phyloP scores from a whole-genome alignment of 1,140 invertebrate genomes.

The Drosophila arawakana region DNA sequence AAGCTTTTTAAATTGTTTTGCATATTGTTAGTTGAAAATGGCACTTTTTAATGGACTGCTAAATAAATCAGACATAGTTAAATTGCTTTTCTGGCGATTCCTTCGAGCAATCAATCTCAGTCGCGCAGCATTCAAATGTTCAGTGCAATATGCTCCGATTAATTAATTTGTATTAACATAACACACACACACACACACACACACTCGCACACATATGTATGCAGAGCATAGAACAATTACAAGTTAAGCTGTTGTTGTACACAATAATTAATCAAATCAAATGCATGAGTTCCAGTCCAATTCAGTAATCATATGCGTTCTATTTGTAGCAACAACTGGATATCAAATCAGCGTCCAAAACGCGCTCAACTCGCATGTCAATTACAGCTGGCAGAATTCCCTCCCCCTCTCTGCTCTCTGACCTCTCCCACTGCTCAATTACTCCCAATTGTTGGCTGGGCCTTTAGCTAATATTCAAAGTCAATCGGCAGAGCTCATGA shows the following conservation, averaged over 20 bases:
- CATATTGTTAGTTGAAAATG: background rate
- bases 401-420: background rate
- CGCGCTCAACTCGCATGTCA: conserved; percentile 75
- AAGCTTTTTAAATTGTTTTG: background rate
- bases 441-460: too few species aligned
- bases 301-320: conserved; percentile 69
- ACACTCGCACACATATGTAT: background rate
- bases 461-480: conserved; percentile 72
- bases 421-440: background rate
- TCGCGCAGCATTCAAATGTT: conserved; percentile 38
- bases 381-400: conserved; percentile 68
- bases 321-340: conserved; percentile 53
- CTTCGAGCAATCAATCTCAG: conserved; percentile 71
- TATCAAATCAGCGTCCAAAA: conserved; percentile 72
- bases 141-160: conserved; percentile 74
- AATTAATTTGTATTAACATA: conserved; percentile 80
- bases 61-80: conserved; percentile 1
- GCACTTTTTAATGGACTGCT: conserved; percentile 3
- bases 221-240: background rate
- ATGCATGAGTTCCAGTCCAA: conserved; percentile 56
- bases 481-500: conserved; percentile 76
- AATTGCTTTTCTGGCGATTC: background rate
- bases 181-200: background rate
- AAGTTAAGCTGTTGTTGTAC: conserved; percentile 56
- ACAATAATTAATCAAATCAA: conserved; percentile 79